Conservation (phyloP, 1,140 invertebrate genomes). For the Sinonovacula constricta region DNA sequence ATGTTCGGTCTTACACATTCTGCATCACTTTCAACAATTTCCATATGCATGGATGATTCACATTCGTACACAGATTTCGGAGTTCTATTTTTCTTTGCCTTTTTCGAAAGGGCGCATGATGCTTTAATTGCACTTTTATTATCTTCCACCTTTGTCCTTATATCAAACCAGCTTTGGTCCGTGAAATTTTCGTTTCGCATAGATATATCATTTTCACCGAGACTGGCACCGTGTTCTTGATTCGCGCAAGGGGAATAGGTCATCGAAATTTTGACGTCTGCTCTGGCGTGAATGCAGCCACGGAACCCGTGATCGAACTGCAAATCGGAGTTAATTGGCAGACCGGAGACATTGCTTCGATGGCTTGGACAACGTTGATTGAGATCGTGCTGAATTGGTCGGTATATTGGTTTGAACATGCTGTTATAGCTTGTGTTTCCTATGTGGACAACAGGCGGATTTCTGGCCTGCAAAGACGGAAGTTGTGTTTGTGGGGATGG, state of each 20-base stretch:
- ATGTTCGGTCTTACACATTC: not conserved
- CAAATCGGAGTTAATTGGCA: too few relatives aligned
- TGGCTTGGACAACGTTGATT: not conserved
- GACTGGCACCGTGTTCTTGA: too few relatives aligned
- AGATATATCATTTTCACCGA: too few relatives aligned
- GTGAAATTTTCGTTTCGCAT: too few relatives aligned
- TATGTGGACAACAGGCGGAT: not conserved
- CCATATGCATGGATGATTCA: not conserved
- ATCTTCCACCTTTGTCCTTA: too few relatives aligned
- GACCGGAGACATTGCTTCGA: too few relatives aligned
- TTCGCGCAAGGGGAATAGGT: not conserved
- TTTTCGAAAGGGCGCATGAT: not conserved
- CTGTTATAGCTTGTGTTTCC: not conserved
- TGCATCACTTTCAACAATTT: not conserved
- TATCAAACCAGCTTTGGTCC: too few relatives aligned
- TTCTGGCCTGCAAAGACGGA: not conserved
- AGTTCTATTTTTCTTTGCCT: not conserved
- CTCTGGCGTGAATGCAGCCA: not conserved
- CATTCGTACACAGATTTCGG: not conserved
- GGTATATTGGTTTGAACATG: not conserved
- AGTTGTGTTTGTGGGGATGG: not conserved
- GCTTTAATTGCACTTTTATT: too few relatives aligned
- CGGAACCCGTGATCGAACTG: too few relatives aligned
- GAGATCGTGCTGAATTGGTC: not conserved
- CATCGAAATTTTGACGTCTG: not conserved